Conservation (phyloP, 2,888 invertebrate species). For the Ophioninae sp. region DNA sequence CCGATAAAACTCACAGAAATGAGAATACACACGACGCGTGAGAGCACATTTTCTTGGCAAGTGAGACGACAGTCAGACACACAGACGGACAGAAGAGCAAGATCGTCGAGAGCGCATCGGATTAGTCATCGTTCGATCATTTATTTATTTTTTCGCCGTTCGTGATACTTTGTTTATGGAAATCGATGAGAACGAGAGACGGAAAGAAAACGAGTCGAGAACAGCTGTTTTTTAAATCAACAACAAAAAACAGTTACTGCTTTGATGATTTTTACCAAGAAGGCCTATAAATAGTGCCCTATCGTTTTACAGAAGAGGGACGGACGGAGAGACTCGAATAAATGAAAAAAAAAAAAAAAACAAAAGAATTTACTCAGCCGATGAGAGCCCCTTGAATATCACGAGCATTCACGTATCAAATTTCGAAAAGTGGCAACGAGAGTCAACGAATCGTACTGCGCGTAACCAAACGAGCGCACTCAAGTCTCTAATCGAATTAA, state of each 20-base stretch:
- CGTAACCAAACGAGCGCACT: slow-evolving; percentile 12
- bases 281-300: slow-evolving; percentile 39
- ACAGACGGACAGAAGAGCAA: slow-evolving; percentile 34
- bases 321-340: neutral
- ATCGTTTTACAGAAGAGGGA: neutral
- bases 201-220: neutral
- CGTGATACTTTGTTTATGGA: slow-evolving; percentile 15
- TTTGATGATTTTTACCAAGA: slow-evolving; percentile 19
- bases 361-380: neutral
- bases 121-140: slow-evolving; percentile 57
- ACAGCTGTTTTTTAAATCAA: slow-evolving; percentile 40
- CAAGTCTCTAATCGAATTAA: slow-evolving; percentile 13
- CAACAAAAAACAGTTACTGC: slow-evolving; percentile 14
- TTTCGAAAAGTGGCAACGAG: slow-evolving; percentile 42
- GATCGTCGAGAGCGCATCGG: slow-evolving; percentile 19
- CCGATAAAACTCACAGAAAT: slow-evolving; percentile 61
- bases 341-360: neutral
- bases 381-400: slow-evolving; percentile 27
- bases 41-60: slow-evolving; percentile 57
- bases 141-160: slow-evolving; percentile 33
- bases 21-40: slow-evolving; percentile 57
- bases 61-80: slow-evolving; percentile 40
- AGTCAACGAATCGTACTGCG: slow-evolving; percentile 7
- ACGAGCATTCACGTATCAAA: slow-evolving; percentile 34
- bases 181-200: slow-evolving; percentile 18